A percentile compares a stretch with the other conserved stretches of the same genome.
Conservation (phyloP, 2,113 vertebrate genomes). For the Corythaeola cristata region DNA sequence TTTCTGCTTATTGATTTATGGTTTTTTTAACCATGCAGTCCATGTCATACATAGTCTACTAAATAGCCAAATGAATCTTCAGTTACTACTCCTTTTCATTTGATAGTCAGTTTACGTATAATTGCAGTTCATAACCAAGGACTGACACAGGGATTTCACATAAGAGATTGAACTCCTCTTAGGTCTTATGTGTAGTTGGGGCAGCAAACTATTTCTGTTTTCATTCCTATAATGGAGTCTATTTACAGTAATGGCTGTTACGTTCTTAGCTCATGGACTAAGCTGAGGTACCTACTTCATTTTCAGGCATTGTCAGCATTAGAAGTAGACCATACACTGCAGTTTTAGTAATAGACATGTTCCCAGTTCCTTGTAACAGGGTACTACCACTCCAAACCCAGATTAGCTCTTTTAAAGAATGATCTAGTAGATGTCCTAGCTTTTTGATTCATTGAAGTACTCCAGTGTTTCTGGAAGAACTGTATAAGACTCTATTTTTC, state of each 20-base stretch:
- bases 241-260: not conserved
- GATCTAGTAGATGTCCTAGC: not conserved
- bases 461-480: not conserved
- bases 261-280: not conserved
- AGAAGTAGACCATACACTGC: not conserved
- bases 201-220: not conserved
- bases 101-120: not conserved
- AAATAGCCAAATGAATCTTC: not conserved
- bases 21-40: not conserved
- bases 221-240: not conserved
- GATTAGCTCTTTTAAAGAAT: not conserved
- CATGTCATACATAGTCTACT: fast-evolving
- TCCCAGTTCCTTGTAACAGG: not conserved
- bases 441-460: not conserved
- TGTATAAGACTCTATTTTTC: not conserved
- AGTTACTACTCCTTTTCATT: not conserved
- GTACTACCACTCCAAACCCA: not conserved
- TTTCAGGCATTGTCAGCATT: not conserved
- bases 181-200: not conserved
- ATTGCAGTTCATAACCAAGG: not conserved
- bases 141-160: not conserved
- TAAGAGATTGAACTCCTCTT: not conserved
- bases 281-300: not conserved
- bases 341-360: not conserved
- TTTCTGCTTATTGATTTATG: not conserved